Conservation (phyloP, 2,888 invertebrate species). For the Coelinius sp. region DNA sequence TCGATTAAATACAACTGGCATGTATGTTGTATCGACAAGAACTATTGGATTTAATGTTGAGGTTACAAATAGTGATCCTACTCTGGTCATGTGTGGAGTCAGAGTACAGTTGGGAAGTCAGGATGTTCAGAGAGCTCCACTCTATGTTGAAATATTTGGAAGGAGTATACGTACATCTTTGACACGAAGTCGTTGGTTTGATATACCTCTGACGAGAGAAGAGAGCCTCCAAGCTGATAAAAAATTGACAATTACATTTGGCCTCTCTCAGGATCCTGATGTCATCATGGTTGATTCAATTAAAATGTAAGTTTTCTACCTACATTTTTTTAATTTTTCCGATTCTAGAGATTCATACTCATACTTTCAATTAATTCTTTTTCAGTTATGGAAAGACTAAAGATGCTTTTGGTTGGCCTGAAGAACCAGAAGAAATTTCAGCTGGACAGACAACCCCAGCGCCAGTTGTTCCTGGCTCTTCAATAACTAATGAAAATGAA, state of each 20-base stretch:
- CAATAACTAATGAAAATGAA: slow-evolving; percentile 68
- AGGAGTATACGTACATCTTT: slow-evolving; percentile 81
- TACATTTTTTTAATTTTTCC: no score
- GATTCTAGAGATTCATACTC: no score
- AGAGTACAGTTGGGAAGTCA: slow-evolving; percentile 89
- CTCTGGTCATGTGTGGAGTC: slow-evolving; percentile 91
- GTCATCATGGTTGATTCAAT: slow-evolving; percentile 95
- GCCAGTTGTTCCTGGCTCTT: slow-evolving; percentile 58
- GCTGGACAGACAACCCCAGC: slow-evolving; percentile 65
- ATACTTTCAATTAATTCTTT: slow-evolving; percentile 26
- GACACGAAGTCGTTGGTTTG: slow-evolving; percentile 91
- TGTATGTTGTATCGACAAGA: slow-evolving; percentile 95
- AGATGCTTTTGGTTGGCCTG: slow-evolving; percentile 97
- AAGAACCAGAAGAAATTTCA: slow-evolving; percentile 88
- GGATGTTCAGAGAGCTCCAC: slow-evolving; percentile 83
- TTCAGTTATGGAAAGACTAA: slow-evolving; percentile 92
- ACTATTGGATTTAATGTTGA: slow-evolving; percentile 91
- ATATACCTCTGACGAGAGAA: slow-evolving; percentile 93
- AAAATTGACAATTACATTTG: slow-evolving; percentile 86
- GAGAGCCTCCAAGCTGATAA: slow-evolving; percentile 94
- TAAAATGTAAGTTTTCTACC: slow-evolving; percentile 83
- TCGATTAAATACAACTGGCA: slow-evolving; percentile 85
- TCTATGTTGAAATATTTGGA: slow-evolving; percentile 83
- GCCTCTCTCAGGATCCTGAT: slow-evolving; percentile 88
- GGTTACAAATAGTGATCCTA: slow-evolving; percentile 87